Base-by-base conservation (phyloP, 2,113 vertebrate genomes). In the Hippopotamus amphibius region DNA sequence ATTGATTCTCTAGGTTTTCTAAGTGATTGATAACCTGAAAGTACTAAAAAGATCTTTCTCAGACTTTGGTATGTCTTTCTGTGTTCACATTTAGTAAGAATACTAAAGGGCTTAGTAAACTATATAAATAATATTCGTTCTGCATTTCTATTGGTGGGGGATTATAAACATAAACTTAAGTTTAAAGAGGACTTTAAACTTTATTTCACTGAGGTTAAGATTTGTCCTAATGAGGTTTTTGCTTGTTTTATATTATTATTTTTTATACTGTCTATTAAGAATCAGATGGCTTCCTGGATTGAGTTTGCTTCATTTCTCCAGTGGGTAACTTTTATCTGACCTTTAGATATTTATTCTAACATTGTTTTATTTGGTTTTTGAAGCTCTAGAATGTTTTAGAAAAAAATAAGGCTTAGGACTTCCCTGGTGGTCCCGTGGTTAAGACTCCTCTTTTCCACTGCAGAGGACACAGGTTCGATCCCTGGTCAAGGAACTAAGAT, bases 321-420 rank as follows among this genome's bases (percentile, higher is more conserved):
- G n/a, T 79, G 17, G 30, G 11, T 92, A 95, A 82, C 86, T 90
- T 93, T 87, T 82, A 90, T 84, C 16, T 94, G 57, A 90, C 41
- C 80, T 89, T 92, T 82, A 86, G 48, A 22, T 95, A 41, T 89
- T 88, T 89, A 72, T 96, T 37, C 26, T 74, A 57, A 77, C 94
- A n/a, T 43, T 88, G 53, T 69, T 97, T 97, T 37, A 12, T 89
- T 96, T 97, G 72, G 22, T 68, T 95, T 92, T 15, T 89, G 86
- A 95, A 93, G 28, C 3, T 81, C 12, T 95, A 48, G n/a, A 90
- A 69, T 95, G 37, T 90, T 94, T 92, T 94, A 37, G n/a, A 85
- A 91, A 65, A 59, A n/a, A 55, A 79, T 55, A 55, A 79, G 33
- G 19, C 19, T 53, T 55, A 19, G 30, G 30, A 13, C 48, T 77